Base-by-base conservation (phyloP, 2,888 invertebrate genomes). In the Netelia virgata region DNA sequence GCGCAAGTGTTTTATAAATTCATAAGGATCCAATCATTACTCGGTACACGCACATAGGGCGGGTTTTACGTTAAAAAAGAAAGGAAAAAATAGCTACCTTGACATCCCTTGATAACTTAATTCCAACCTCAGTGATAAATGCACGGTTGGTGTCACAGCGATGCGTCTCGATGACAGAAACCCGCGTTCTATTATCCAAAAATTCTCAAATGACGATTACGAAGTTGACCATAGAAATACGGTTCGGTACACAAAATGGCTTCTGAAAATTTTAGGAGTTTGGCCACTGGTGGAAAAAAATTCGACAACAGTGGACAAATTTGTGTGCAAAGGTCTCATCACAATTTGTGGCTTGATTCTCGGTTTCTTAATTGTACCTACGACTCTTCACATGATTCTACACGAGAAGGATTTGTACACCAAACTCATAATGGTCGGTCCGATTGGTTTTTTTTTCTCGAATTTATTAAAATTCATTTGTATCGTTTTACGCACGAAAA, bases 341-440 rank as follows among this genome's bases (percentile, higher is more conserved):
- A 9, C 73, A 14, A 61, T 70, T 43, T 80, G 72, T 47, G 50
- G 63, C 2, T 36, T 57, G 16, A 14, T 64, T 1, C 59, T 83
- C 6, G 10, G 47, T 36, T 77, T 85, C 53, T 59, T 76, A 10
- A 55, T 80, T 18, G 23, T 81, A 8, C 83, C 85, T 6, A 18
- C 74, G 0, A 43, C 74, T 3, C 68, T 79, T 53, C 78, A 86
- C 53, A 50, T 63, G 47, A 20, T 50, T 5, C 68, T 36, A 14
- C 61, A 53, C 16, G 82, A 86, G 41, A 77, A 70, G n/a, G 61
- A 86, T 43, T 47, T 73, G 5, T 74, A n/a, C 16, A 73, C 66
- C 5, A 81, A 73, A 74, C 57, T 86, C 10, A 64, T 72, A 10
- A 28, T 83, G 0, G 9, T 83, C 28, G 80, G 81, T 1, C 84